phyloP scores from a whole-genome alignment of 2,888 invertebrate species.

The Arctia plantaginis region DNA sequence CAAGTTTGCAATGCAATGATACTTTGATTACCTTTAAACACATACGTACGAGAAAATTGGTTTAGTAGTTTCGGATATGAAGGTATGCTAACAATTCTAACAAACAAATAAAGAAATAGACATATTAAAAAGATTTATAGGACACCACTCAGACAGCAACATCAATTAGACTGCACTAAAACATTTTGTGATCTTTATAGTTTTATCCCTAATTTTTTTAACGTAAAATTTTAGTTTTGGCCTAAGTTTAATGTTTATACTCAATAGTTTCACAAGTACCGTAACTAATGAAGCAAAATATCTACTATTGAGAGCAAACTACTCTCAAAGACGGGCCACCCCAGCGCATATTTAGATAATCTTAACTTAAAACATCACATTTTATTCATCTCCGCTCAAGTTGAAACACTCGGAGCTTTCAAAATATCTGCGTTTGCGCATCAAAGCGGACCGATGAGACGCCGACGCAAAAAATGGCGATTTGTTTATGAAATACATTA shows the following conservation, averaged over 20 bases:
- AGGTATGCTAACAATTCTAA: too few relatives aligned
- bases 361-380: slow-evolving; percentile 42
- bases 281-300: slow-evolving; percentile 46
- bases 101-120: too few relatives aligned
- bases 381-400: slow-evolving; percentile 40
- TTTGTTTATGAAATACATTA: slow-evolving; percentile 43
- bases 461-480: slow-evolving; percentile 40
- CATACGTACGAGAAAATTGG: too few relatives aligned
- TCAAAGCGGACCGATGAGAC: slow-evolving; percentile 32
- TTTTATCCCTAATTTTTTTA: background rate
- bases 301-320: slow-evolving; percentile 52
- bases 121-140: too few relatives aligned
- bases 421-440: slow-evolving; percentile 37
- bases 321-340: slow-evolving; percentile 57
- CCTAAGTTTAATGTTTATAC: background rate
- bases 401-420: slow-evolving; percentile 46
- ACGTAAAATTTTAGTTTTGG: background rate
- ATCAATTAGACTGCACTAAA: too few relatives aligned
- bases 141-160: too few relatives aligned
- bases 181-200: background rate
- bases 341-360: slow-evolving; percentile 42
- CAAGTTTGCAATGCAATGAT: too few relatives aligned
- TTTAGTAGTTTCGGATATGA: too few relatives aligned
- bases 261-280: slow-evolving; percentile 17
- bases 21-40: too few relatives aligned